These are phyloP conservation scores for Craseonycteris thonglongyai DNA, from an alignment of 2,113 vertebrate genomes.

Conservation along the genomic window DNA sequence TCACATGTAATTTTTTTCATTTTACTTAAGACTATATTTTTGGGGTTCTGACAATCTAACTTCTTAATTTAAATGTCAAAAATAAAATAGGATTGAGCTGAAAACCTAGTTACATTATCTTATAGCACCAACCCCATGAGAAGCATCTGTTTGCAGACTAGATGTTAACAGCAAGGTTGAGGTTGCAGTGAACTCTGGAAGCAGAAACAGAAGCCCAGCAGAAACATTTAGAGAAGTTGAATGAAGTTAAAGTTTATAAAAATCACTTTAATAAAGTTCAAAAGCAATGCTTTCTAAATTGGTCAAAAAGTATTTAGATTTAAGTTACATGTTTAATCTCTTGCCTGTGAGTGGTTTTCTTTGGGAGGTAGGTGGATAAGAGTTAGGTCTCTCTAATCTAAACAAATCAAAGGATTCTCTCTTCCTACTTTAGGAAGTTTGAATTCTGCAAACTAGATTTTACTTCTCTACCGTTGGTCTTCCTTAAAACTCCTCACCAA, in stretches of 20 bases:
- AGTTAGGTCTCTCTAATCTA: background rate
- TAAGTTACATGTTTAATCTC: background rate
- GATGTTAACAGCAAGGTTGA: conserved; percentile 90
- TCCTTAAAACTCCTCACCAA: background rate
- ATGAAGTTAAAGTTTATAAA: conserved; percentile 89
- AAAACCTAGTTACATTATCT: background rate
- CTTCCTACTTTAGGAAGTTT: background rate
- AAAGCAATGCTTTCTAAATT: conserved; percentile 17
- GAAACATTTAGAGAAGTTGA: conserved; percentile 87
- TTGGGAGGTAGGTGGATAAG: background rate
- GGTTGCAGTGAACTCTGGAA: conserved; percentile 90
- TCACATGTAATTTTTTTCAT: background rate
- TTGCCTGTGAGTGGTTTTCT: background rate
- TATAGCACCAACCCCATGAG: conserved; percentile 90
- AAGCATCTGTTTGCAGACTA: conserved; percentile 90
- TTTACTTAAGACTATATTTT: background rate
- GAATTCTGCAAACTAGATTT: background rate
- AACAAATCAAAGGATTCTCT: background rate
- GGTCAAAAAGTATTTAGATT: conserved; percentile 12
- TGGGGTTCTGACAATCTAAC: conserved; percentile 26
- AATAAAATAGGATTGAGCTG: background rate
- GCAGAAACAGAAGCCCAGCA: conserved; percentile 90
- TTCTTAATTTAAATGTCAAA: background rate
- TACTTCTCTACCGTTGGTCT: background rate
- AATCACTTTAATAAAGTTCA: conserved; percentile 79